Conservation (phyloP, 2,113 vertebrate species). For the Alouatta palliata region DNA sequence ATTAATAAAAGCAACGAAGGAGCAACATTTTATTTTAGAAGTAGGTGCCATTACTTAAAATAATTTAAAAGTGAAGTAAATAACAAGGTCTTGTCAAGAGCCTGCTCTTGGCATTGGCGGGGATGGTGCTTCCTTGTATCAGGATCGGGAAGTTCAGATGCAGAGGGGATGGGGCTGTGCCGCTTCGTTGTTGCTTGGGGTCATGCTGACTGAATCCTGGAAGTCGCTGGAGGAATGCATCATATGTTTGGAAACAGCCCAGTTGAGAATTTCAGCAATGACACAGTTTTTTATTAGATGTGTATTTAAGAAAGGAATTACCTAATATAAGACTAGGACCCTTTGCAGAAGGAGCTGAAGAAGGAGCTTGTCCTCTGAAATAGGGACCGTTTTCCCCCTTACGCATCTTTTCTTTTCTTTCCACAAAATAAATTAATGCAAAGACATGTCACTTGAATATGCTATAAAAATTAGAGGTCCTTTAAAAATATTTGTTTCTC, state of each 20-base stretch:
- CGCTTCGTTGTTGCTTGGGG: constrained; percentile 66
- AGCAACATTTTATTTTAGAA: neutral
- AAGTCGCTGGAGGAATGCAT: constrained; percentile 72
- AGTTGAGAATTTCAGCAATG: constrained; percentile 78
- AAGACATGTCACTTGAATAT: neutral
- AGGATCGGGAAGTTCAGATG: constrained; percentile 34
- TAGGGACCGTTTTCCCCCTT: neutral
- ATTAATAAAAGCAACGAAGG: neutral
- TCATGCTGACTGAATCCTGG: constrained; percentile 80
- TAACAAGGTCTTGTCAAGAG: neutral
- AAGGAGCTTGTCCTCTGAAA: constrained; percentile 2
- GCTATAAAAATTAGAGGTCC: neutral
- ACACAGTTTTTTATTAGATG: constrained; percentile 77
- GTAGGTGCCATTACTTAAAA: neutral
- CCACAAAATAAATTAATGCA: neutral
- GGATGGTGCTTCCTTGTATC: neutral
- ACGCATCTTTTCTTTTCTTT: neutral
- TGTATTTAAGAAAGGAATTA: constrained; percentile 78
- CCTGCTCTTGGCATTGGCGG: neutral
- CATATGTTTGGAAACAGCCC: constrained; percentile 81
- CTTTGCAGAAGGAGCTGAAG: constrained; percentile 52
- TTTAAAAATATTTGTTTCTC: neutral
- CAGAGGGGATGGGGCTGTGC: neutral
- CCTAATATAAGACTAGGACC: constrained; percentile 39
- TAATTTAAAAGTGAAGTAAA: neutral